Evolutionary conservation across 2,888 invertebrate species (phyloP).

Genomic region (Drosophila picticornis): DNA sequence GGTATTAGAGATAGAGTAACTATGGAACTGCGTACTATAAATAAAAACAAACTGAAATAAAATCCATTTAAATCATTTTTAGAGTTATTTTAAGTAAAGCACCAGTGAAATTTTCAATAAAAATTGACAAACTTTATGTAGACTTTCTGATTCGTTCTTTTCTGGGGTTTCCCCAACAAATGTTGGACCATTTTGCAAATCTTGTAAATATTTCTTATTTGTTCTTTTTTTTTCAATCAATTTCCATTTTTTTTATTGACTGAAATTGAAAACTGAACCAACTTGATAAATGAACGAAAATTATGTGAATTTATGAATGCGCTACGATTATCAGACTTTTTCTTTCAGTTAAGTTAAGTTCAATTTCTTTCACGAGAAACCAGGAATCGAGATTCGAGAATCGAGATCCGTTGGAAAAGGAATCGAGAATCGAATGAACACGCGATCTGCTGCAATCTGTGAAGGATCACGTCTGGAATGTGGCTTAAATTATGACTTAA

Average conservation of each 20-base stretch:
- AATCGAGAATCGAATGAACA: constrained; percentile 50
- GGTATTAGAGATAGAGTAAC: background rate
- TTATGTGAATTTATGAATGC: constrained; percentile 82
- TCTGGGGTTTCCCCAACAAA: too few species aligned
- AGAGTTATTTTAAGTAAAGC: too few species aligned
- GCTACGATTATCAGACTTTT: constrained; percentile 47
- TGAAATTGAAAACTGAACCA: background rate
- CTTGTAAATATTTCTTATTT: too few species aligned
- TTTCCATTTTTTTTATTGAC: too few species aligned
- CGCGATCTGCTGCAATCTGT: constrained; percentile 79
- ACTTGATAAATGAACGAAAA: constrained; percentile 22
- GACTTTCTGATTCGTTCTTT: too few species aligned
- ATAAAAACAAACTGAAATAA: background rate
- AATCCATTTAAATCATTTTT: too few species aligned
- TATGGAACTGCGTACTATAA: background rate
- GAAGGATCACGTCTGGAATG: constrained; percentile 80
- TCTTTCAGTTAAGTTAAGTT: constrained; percentile 61
- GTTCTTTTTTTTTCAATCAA: too few species aligned
- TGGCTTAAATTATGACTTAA: constrained; percentile 82
- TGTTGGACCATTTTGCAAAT: background rate
- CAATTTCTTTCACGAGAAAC: constrained; percentile 54
- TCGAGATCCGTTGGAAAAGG: background rate
- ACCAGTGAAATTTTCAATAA: too few species aligned
- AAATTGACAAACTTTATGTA: too few species aligned
- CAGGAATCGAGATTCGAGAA: constrained; percentile 1